These are phyloP conservation scores for Malurus alboscapulatus DNA, from an alignment of 2,113 vertebrate genomes.

Conservation along the genomic window DNA sequence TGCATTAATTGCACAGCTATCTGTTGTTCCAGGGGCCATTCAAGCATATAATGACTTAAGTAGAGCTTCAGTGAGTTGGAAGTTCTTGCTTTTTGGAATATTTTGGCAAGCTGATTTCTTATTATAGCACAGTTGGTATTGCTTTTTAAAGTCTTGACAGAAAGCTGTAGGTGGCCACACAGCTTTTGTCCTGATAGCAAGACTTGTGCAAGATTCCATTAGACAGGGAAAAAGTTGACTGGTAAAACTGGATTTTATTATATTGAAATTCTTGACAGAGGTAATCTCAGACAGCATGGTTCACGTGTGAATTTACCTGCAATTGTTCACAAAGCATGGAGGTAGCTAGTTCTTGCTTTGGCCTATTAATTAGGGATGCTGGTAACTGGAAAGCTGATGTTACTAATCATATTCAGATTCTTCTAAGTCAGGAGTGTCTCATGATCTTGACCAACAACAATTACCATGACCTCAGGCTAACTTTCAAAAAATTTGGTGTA, in stretches of 20 bases:
- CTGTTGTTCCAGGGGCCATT: conserved; percentile 62
- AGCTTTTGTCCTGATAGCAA: conserved; percentile 19
- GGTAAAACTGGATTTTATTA: background rate
- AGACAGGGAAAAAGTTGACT: background rate
- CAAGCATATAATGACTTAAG: conserved; percentile 75
- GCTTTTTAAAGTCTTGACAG: conserved; percentile 64
- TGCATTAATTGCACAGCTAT: conserved; percentile 75
- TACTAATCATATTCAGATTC: background rate
- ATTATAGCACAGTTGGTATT: conserved; percentile 63
- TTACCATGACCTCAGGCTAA: background rate
- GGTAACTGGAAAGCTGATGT: background rate
- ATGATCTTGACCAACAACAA: background rate
- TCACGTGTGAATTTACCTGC: background rate
- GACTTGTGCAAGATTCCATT: background rate
- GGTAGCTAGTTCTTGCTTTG: background rate
- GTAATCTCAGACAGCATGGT: background rate
- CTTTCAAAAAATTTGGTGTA: background rate
- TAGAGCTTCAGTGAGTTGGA: conserved; percentile 68
- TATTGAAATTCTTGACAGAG: background rate
- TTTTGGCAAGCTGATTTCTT: conserved; percentile 64
- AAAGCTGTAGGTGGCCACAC: conserved; percentile 34
- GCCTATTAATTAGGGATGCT: background rate
- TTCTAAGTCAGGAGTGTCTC: background rate
- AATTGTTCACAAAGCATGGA: background rate
- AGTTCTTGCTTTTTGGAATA: conserved; percentile 56